Evolutionary conservation across 23 tunicate species (phyloP).

Genomic region (Botrylloides violaceus): DNA sequence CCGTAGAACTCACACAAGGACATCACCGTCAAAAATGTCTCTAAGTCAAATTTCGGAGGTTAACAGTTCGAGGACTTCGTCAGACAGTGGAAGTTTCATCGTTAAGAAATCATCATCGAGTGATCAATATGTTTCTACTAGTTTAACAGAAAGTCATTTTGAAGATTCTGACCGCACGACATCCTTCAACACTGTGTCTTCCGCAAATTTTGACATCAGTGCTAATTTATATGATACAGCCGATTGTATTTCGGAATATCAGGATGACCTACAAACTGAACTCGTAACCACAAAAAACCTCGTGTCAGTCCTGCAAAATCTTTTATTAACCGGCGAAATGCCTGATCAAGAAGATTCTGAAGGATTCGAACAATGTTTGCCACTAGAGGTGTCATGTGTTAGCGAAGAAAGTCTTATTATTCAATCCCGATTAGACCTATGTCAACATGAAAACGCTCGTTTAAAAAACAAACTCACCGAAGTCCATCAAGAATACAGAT

Average conservation of each 20-base stretch:
- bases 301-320: slow-evolving; percentile 6
- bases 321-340: slow-evolving; percentile 4
- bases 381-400: neutral
- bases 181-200: neutral
- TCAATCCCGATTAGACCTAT: neutral
- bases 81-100: neutral
- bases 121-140: neutral
- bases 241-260: neutral
- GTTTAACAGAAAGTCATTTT: neutral
- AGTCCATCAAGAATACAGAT: slow-evolving; percentile 25
- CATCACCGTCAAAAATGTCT: neutral
- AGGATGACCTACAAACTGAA: slow-evolving; percentile 9
- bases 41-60: no score
- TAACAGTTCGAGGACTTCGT: neutral
- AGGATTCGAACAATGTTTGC: neutral
- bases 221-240: neutral
- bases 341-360: slow-evolving; percentile 5
- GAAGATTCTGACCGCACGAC: neutral
- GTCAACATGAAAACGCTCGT: slow-evolving; percentile 13
- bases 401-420: slow-evolving; percentile 4
- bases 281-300: slow-evolving; percentile 2
- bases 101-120: neutral
- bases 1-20: neutral
- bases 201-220: slow-evolving; percentile 1
- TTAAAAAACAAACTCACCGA: slow-evolving; percentile 35